Evolutionary conservation across 2,888 invertebrate genomes (phyloP), one percentile per base, ranked within the genome.

Genomic region (Epirrhoe alternata): DNA sequence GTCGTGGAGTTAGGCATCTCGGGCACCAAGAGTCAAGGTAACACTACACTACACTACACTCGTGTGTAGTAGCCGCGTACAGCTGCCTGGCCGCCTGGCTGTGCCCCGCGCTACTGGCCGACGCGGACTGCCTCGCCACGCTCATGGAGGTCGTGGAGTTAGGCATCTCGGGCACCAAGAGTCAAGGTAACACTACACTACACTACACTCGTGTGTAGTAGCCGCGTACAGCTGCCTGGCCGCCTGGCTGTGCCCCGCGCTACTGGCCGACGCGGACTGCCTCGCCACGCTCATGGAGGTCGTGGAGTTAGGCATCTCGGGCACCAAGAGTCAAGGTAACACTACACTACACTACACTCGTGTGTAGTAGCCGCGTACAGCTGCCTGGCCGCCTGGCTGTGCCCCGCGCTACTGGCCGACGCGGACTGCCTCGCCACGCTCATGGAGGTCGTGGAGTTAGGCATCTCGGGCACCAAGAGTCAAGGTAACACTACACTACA

Each of bases 1-100:
- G 99, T 99, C 0, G 98, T 99, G 1, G 99, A 99, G 87, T 94
- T 99, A 31, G 99, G 99, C 61, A 98, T 99, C 63, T 99, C 99
- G 0, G 99, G 99, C 14, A 96, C 97, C 6, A 99, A 99, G 90
- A 97, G 97, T 64, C 94, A 96, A 54, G 96, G 96, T 70, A 33
- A 49, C n/a, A 42, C 5, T 24, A 24, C 24, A n/a, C n/a, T n/a
- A n/a, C n/a, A 24, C 94, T 98, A 73, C 99, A 99, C 92, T 98
- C 98, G 24, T 97, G 98, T 55, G 98, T 98, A 70, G 98, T 99
- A 78, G 97, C 98, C 75, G 96, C 99, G 64, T 97, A 99, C 94
- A 94, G 97, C 84, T 97, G 99, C 91, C 95, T 98, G 83, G 95
- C 98, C 6, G 96, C 97, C 17, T 99, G 99, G 99, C 94, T 99